Evolutionary conservation across 2,797 vertebrate genomes (phyloP).

Genomic region (Lepus townsendii): DNA sequence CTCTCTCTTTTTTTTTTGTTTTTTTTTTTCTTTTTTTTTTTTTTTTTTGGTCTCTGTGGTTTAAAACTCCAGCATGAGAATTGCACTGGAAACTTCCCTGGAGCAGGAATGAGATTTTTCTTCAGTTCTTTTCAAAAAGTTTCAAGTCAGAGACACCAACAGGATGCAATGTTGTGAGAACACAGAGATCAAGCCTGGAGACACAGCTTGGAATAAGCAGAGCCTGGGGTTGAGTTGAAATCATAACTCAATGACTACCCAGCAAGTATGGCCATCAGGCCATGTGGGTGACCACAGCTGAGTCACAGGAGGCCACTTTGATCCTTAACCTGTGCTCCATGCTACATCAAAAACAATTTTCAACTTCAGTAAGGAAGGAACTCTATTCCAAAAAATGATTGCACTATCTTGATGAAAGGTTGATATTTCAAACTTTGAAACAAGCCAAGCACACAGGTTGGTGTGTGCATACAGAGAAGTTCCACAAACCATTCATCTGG

Average conservation of each 20-base stretch:
- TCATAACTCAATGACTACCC: neutral
- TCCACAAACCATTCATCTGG: neutral
- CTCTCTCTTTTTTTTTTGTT: no score
- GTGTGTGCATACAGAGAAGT: neutral
- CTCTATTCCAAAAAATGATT: neutral
- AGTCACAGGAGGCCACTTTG: neutral
- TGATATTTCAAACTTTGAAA: neutral
- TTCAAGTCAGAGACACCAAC: neutral
- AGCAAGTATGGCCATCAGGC: neutral
- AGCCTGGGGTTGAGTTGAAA: neutral
- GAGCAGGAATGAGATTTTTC: neutral
- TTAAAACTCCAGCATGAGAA: neutral
- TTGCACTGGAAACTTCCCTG: neutral
- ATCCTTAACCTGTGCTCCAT: neutral
- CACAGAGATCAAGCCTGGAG: neutral
- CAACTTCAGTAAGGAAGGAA: neutral
- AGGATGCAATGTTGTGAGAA: neutral
- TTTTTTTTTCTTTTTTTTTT: neutral
- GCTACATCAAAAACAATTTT: neutral
- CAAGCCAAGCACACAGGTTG: neutral
- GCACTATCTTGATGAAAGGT: neutral
- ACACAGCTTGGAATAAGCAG: neutral
- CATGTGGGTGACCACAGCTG: neutral
- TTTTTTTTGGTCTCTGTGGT: neutral
- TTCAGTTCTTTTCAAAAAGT: neutral